Conservation (phyloP, 2,113 vertebrate genomes). For the Eretmochelys imbricata region DNA sequence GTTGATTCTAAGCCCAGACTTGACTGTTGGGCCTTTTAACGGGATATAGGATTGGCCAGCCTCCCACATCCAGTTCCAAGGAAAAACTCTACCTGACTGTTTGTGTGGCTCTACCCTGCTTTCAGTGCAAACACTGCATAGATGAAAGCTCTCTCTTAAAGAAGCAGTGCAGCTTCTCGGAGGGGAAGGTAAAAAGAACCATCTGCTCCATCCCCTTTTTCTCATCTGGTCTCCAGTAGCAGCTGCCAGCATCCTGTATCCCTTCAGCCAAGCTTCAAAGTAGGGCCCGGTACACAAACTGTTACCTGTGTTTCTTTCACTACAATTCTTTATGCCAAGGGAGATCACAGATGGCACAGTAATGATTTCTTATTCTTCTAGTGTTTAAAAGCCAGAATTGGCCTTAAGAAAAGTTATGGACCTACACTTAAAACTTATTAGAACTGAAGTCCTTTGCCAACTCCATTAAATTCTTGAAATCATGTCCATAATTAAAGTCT, state of each 20-base stretch:
- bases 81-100: not conserved
- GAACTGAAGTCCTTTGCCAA: constrained; percentile 40
- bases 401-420: constrained; percentile 10
- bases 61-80: not conserved
- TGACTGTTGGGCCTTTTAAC: not conserved
- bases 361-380: constrained; percentile 30
- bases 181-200: not conserved
- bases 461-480: constrained; percentile 48
- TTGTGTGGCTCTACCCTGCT: not conserved
- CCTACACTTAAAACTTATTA: constrained; percentile 28
- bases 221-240: constrained; percentile 10
- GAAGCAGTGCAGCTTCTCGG: not conserved
- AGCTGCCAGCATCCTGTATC: constrained; percentile 16
- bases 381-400: not conserved
- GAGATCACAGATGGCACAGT: constrained; percentile 14
- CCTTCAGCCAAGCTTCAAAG: constrained; percentile 15
- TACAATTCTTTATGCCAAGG: constrained; percentile 18
- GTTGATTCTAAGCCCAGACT: not conserved
- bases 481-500: constrained; percentile 43
- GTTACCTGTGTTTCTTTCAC: constrained; percentile 4
- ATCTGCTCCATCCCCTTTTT: not conserved
- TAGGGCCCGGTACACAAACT: constrained; percentile 3
- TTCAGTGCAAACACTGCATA: not conserved
- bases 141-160: constrained; percentile 34
- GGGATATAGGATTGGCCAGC: not conserved